Evolutionary conservation across 1,140 invertebrate species (phyloP).

Genomic region (Magallana ariakensis): DNA sequence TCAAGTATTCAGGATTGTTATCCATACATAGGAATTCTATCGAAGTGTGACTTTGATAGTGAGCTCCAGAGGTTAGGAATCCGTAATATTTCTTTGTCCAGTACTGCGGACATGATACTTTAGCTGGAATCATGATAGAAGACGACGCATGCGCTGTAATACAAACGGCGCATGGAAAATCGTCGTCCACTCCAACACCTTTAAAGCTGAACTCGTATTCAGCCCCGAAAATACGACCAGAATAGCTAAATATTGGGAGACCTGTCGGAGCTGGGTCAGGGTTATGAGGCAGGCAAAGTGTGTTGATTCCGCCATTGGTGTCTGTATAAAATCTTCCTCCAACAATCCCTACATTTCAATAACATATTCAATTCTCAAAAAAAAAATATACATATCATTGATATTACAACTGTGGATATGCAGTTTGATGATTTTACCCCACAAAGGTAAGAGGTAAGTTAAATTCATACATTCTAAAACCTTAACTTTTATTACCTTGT

Average conservation of each 20-base stretch:
- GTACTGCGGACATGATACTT: not conserved
- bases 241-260: not conserved
- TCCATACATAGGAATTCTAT: conserved; percentile 14
- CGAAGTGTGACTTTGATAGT: not conserved
- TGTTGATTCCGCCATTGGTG: not conserved
- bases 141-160: not conserved
- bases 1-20: not conserved
- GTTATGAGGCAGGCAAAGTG: conserved; percentile 45
- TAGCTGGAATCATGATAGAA: conserved; percentile 31
- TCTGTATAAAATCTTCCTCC: not conserved
- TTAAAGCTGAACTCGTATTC: conserved; percentile 41
- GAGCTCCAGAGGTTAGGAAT: not conserved
- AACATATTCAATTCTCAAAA: too few relatives aligned
- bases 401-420: too few relatives aligned
- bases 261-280: not conserved
- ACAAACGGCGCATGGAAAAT: conserved; percentile 53
- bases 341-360: conserved; percentile 7
- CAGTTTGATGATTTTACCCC: too few relatives aligned
- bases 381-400: too few relatives aligned
- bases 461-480: too few relatives aligned
- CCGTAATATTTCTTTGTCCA: conserved; percentile 18
- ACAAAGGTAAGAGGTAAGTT: too few relatives aligned
- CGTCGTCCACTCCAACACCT: not conserved
- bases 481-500: too few relatives aligned
- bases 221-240: conserved; percentile 24